Base-by-base conservation (phyloP, 2,888 invertebrate species). In the Calephelis perditalis region DNA sequence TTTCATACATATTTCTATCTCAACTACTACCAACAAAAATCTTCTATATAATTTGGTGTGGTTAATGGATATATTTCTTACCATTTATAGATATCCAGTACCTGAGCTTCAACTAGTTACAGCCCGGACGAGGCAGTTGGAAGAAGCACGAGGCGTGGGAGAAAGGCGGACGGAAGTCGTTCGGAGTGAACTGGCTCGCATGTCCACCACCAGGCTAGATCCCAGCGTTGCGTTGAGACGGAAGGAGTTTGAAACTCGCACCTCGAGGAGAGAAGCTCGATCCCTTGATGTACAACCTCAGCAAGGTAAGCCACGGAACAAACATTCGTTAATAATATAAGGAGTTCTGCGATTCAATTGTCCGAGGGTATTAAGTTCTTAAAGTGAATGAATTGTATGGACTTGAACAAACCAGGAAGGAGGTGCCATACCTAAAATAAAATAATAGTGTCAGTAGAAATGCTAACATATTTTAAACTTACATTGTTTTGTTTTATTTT, bases 181-280 rank as follows among this genome's bases (percentile, higher is more conserved):
- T 68, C 92, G 93, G 61, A 94, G 94, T 70, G 95, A 95, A 75
- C 83, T 95, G 70, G 92, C 93, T 49, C 81, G 93, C 57, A 81
- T 96, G 57, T 92, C 93, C 63, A 92, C 93, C 72, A 93, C 95
- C 73, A 86, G 92, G 52, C 93, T 94, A 56, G 94, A 94, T 69
- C 95, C 95, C 40, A 95, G 94, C 75, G 95, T 95, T n/a, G 94
- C 94, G 59, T 92, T 94, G 63, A 84, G 95, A 9, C 92, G 94
- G 64, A 92, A 93, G 72, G 95, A 95, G 82, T 95, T 95, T 76
- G 96, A 95, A 77, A 92, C 92, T 8, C 87, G 93, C 65, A 68
- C 83, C 7, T 73, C 76, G 0, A 69, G 91, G 7, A 67, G 91
- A 61, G 91, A 90, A 63, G 91, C 91, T 59, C 77, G 81, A 70